Percentiles rank a stretch among this genome's conserved stretches.
Conservation (phyloP, 2,113 vertebrate genomes). For the Phylloscopus trochiloides region DNA sequence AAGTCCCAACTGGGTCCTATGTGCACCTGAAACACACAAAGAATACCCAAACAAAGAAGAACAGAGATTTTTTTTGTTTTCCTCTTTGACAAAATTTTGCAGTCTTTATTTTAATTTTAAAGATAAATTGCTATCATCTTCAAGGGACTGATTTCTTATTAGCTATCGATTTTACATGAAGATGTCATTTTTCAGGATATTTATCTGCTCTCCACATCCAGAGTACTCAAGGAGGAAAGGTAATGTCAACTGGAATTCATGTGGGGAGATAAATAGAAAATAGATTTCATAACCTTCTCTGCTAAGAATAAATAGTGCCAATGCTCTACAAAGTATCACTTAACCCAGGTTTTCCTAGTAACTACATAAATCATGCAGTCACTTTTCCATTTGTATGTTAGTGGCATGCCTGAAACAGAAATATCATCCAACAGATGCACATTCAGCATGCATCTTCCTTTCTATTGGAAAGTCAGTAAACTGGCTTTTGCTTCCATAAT, state of each 20-base stretch:
- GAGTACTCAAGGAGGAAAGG: neutral
- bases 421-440: slow-evolving; percentile 21
- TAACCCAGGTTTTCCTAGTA: neutral
- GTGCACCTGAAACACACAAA: neutral
- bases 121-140: neutral
- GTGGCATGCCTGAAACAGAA: slow-evolving; percentile 4
- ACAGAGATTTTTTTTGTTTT: neutral
- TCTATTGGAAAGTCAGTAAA: neutral
- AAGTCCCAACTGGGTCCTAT: neutral
- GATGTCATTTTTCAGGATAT: neutral
- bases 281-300: neutral
- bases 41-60: neutral
- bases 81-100: neutral
- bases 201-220: neutral
- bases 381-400: neutral
- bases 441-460: slow-evolving; percentile 15
- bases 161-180: neutral
- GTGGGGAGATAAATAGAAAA: neutral
- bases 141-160: neutral
- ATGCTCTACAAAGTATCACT: neutral
- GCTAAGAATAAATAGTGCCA: neutral
- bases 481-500: neutral
- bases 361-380: neutral
- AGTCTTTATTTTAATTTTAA: neutral
- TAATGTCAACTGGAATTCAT: neutral